Evolutionary conservation across 2,888 invertebrate species (phyloP), one percentile per base, ranked within the genome.

Genomic region (Pterobdella sp.): DNA sequence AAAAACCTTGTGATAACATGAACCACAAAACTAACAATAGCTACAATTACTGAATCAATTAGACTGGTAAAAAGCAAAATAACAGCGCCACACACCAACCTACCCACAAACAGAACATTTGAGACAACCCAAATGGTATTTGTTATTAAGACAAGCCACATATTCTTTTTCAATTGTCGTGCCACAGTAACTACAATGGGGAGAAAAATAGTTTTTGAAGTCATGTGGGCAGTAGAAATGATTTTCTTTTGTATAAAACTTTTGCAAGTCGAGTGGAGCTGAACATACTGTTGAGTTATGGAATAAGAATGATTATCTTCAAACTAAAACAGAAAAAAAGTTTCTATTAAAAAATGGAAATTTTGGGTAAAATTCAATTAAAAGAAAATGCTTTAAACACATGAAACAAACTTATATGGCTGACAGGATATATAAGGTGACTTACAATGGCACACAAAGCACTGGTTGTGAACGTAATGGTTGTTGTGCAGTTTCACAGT

Each of bases 391-490:
- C 18, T 14, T 7, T 14, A 42, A 42, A 42, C 10, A 14, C 42
- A 42, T n/a, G n/a, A n/a, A n/a, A n/a, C n/a, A n/a, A n/a, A n/a
- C n/a, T n/a, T n/a, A n/a, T n/a, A n/a, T n/a, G n/a, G n/a, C n/a
- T n/a, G n/a, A n/a, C n/a, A n/a, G n/a, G n/a, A n/a, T n/a, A n/a
- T n/a, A n/a, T n/a, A n/a, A n/a, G n/a, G n/a, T n/a, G 42, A 42
- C 7, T 7, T 42, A 56, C 60, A 22, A 56, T 56, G 60, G 60
- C 60, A 56, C 3, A 14, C 3, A 26, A 56, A 56, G 60, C 60
- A 56, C n/a, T 7, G 60, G 60, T 56, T 56, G 60, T 56, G 60
- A 26, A 56, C 60, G n/a, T 56, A 56, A 26, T 56, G 60, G 60
- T 56, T 56, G 60, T 22, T 56, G 60, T 7, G 7, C 60, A 56